These are phyloP conservation scores for Tragelaphus eurycerus DNA, from an alignment of 2,797 vertebrate genomes.

Conservation along the genomic window DNA sequence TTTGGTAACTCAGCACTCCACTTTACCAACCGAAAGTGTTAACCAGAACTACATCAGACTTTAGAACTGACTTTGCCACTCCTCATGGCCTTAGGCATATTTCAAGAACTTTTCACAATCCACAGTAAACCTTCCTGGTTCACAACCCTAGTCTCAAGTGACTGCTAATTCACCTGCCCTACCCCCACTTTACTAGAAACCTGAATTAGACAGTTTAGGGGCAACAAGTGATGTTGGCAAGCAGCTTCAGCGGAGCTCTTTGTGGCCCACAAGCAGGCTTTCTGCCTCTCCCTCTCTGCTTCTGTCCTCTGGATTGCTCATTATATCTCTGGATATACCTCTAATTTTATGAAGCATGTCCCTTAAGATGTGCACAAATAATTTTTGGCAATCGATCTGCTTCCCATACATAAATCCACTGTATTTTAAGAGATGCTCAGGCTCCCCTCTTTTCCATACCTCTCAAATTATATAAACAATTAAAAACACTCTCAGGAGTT, in stretches of 20 bases:
- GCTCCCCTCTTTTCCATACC: background rate
- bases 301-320: background rate
- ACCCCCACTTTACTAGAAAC: conserved; percentile 47
- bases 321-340: background rate
- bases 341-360: conserved; percentile 22
- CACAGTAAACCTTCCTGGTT: conserved; percentile 41
- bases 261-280: background rate
- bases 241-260: background rate
- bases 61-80: conserved; percentile 48
- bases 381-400: background rate
- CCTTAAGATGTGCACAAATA: background rate
- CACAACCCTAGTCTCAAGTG: conserved; percentile 35
- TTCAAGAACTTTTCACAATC: conserved; percentile 56
- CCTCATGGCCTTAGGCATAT: conserved; percentile 28
- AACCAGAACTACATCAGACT: conserved; percentile 19
- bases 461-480: conserved; percentile 10
- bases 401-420: conserved; percentile 3
- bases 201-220: conserved; percentile 10
- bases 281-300: background rate
- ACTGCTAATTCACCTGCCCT: conserved; percentile 26
- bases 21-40: conserved; percentile 18
- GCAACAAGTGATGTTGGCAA: background rate
- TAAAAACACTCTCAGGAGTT: background rate
- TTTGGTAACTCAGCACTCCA: conserved; percentile 33
- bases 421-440: conserved; percentile 25